phyloP scores from a whole-genome alignment of 2,888 invertebrate genomes.

The Cheilosia soror region DNA sequence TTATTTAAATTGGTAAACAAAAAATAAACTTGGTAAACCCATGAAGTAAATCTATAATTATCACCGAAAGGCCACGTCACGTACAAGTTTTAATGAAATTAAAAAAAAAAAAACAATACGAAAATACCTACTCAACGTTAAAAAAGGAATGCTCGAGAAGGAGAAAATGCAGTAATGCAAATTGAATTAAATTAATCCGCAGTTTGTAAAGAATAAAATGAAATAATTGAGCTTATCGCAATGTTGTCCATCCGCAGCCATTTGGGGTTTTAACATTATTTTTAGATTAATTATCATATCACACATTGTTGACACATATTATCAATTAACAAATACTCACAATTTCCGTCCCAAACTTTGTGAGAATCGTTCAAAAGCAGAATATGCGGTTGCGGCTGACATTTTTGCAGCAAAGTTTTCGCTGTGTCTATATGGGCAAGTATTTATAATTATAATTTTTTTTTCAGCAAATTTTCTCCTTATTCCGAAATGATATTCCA shows the following conservation, averaged over 20 bases:
- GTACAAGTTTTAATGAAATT: slow-evolving; percentile 36
- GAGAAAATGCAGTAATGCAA: slow-evolving; percentile 2
- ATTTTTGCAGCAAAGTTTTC: slow-evolving; percentile 63
- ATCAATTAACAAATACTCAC: slow-evolving; percentile 78
- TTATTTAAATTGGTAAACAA: too few species aligned
- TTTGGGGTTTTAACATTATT: background rate
- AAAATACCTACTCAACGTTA: background rate
- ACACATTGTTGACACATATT: background rate
- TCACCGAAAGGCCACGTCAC: slow-evolving; percentile 31
- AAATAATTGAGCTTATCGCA: background rate
- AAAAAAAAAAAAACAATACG: slow-evolving; percentile 1
- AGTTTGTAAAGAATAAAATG: slow-evolving; percentile 3
- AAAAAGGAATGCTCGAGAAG: slow-evolving; percentile 27
- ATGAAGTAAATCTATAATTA: too few species aligned
- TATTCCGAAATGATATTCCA: slow-evolving; percentile 15
- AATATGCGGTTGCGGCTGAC: slow-evolving; percentile 63
- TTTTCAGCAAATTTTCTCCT: slow-evolving; percentile 2
- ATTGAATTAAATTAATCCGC: background rate
- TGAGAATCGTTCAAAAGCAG: slow-evolving; percentile 80
- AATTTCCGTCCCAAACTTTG: slow-evolving; percentile 80
- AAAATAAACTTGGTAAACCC: too few species aligned
- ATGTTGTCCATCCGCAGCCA: background rate
- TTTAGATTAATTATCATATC: background rate
- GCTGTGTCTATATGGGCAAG: slow-evolving; percentile 18
- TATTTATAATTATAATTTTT: background rate